These are phyloP conservation scores for Zaprionus nigranus DNA, from an alignment of 1,140 invertebrate species.

Conservation along the genomic window DNA sequence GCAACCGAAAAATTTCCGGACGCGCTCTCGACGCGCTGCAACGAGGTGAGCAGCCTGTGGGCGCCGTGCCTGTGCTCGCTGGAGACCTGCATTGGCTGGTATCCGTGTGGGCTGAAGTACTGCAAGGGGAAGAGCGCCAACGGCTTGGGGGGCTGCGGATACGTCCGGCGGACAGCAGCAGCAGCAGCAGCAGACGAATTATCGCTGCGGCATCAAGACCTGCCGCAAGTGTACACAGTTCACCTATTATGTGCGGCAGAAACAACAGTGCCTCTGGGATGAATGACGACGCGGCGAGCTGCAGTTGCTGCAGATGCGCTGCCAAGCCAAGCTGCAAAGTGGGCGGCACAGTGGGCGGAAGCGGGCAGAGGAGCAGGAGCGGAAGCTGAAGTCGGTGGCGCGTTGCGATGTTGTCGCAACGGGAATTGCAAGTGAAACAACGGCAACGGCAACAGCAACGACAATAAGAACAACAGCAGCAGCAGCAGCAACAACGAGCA, in stretches of 20 bases:
- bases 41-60: conserved; percentile 88
- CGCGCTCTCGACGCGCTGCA: conserved; percentile 85
- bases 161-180: conserved; percentile 68
- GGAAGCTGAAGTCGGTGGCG: conserved; percentile 29
- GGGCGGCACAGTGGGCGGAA: background rate
- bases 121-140: conserved; percentile 89
- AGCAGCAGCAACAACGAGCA: conserved; percentile 30
- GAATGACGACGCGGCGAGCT: conserved; percentile 87
- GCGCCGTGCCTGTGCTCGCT: conserved; percentile 91
- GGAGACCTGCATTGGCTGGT: conserved; percentile 94
- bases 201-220: conserved; percentile 97
- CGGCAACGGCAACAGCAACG: conserved; percentile 7
- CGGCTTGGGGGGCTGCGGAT: conserved; percentile 43
- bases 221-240: conserved; percentile 95
- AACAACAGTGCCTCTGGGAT: conserved; percentile 95
- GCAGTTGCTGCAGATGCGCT: conserved; percentile 65
- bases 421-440: conserved; percentile 51
- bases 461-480: conserved; percentile 42
- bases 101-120: conserved; percentile 97
- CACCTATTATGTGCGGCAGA: conserved; percentile 92
- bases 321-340: conserved; percentile 2
- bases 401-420: conserved; percentile 29
- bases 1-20: conserved; percentile 87
- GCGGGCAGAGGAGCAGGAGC: conserved; percentile 44
- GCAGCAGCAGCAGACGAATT: conserved; percentile 86